phyloP scores from a whole-genome alignment of 2,888 invertebrate genomes.

The Empis livida region DNA sequence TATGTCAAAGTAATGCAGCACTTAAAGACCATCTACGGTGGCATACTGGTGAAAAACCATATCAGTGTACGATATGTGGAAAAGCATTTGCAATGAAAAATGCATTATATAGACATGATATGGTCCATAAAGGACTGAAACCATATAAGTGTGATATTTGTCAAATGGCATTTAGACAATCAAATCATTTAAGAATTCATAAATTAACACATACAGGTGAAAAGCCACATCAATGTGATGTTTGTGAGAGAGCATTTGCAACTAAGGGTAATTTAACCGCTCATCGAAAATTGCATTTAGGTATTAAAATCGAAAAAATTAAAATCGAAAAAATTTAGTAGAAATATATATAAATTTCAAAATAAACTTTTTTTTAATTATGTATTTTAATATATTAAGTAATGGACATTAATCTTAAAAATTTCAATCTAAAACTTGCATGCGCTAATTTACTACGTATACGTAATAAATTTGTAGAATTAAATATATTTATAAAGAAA shows the following conservation, averaged over 20 bases:
- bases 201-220: conserved; percentile 65
- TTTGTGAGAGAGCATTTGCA: conserved; percentile 66
- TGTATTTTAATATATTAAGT: too few species aligned
- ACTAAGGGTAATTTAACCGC: neutral
- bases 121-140: neutral
- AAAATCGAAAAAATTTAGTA: too few species aligned
- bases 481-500: too few species aligned
- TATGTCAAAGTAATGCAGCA: neutral
- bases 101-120: neutral
- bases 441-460: too few species aligned
- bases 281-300: neutral
- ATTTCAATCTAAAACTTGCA: too few species aligned
- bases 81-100: neutral
- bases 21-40: neutral
- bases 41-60: neutral
- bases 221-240: conserved; percentile 64
- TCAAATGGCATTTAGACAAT: neutral
- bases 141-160: neutral
- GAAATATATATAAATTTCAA: too few species aligned
- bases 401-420: too few species aligned
- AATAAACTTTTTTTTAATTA: too few species aligned
- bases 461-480: too few species aligned
- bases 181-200: conserved; percentile 38
- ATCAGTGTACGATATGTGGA: neutral
- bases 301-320: too few species aligned